phyloP scores from a whole-genome alignment of 1,140 invertebrate genomes.

The Tribolium madens region DNA sequence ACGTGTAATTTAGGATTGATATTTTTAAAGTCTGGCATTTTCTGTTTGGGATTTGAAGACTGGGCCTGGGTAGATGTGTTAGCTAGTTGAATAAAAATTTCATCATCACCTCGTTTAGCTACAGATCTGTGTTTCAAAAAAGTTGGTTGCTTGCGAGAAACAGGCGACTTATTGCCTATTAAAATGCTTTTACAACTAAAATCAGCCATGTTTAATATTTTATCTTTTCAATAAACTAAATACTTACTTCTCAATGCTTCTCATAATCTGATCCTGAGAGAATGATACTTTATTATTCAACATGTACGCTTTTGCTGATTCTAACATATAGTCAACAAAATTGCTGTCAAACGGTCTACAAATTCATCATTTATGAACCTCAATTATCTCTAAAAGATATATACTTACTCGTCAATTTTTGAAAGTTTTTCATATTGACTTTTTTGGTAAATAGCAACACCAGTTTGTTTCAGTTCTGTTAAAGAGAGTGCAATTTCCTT shows the following conservation, averaged over 20 bases:
- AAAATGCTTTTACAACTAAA: slow-evolving; percentile 2
- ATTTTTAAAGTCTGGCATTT: too few relatives aligned
- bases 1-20: too few relatives aligned
- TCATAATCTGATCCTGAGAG: slow-evolving; percentile 46
- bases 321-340: slow-evolving; percentile 47
- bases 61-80: background rate
- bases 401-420: background rate
- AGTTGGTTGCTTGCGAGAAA: background rate
- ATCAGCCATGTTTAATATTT: background rate
- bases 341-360: slow-evolving; percentile 40
- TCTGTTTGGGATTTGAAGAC: too few relatives aligned
- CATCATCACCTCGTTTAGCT: background rate
- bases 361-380: slow-evolving; percentile 28
- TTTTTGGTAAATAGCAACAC: slow-evolving; percentile 52
- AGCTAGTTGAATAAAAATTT: background rate
- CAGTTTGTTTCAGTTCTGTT: slow-evolving; percentile 48
- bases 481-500: slow-evolving; percentile 49
- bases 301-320: slow-evolving; percentile 44
- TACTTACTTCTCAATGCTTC: slow-evolving; percentile 52
- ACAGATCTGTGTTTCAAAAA: slow-evolving; percentile 10
- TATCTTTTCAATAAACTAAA: background rate
- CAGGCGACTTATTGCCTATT: background rate
- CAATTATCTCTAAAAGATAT: too few relatives aligned
- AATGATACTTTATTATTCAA: slow-evolving; percentile 43
- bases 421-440: slow-evolving; percentile 38